Evolutionary conservation across 2,797 vertebrate genomes (phyloP), one percentile per base, ranked within the genome.

Genomic region (Typhlichthys eigenmanni): DNA sequence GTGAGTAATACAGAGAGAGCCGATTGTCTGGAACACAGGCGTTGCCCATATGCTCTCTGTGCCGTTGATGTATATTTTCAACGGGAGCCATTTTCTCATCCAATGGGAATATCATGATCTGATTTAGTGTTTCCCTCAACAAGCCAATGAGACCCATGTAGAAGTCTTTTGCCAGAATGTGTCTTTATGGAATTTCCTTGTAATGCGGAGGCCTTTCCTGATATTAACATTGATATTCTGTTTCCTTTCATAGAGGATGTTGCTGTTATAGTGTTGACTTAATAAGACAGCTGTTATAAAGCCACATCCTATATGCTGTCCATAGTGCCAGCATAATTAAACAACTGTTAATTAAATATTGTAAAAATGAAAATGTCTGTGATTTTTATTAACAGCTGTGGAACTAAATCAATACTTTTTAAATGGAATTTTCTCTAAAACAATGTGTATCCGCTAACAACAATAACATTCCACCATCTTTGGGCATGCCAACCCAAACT

Each of bases 21-120:
- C 60, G 66, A 71, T 74, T 71, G 71, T 79, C 62, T 8, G 69
- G 72, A 73, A 79, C 72, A 74, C 73, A 75, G 75, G 51, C 53
- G 13, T 62, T n/a, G 16, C 60, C 74, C 58, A 12, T 24, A 24
- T 58, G 19, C 57, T 63, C 38, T 72, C 64, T 62, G 38, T 9
- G 38, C 6, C 13, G 8, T 58, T 45, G 66, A 81, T 76, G 52
- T 62, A 50, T 59, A 66, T 81, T 56, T 72, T 61, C 70, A 68
- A n/a, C 34, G 10, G 32, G 57, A 13, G 32, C 5, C 29, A 32
- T 55, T 69, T 66, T 66, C 66, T 65, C 57, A 49, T 58, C 11
- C 68, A 57, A 17, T 45, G 52, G 47, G 48, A 64, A 60, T 19
- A 51, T 57, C 9, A 0, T 47, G 53, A 72, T 72, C 53, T 13